Evolutionary conservation across 1,140 invertebrate species (phyloP).

Genomic region (Drosophila erecta): DNA sequence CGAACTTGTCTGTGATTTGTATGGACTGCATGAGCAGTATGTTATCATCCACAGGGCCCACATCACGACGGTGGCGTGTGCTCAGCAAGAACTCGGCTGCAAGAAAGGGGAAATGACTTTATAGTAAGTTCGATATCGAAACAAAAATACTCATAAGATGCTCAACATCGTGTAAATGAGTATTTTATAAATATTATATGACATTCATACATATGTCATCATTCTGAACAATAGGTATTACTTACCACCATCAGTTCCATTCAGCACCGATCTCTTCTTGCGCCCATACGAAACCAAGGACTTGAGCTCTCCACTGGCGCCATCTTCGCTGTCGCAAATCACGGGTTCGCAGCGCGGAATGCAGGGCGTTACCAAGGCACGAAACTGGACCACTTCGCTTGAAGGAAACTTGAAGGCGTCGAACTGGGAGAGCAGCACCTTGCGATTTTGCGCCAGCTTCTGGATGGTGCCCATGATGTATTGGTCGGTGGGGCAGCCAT

Average conservation of each 20-base stretch:
- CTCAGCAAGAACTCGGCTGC: constrained; percentile 77
- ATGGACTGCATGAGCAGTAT: constrained; percentile 95
- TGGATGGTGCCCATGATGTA: constrained; percentile 96
- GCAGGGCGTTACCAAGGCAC: constrained; percentile 96
- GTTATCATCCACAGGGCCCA: constrained; percentile 88
- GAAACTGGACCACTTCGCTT: constrained; percentile 97
- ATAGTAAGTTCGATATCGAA: background rate
- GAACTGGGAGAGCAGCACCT: constrained; percentile 93
- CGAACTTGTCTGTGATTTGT: constrained; percentile 96
- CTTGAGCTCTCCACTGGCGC: constrained; percentile 91
- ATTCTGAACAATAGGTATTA: background rate
- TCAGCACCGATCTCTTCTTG: constrained; percentile 83
- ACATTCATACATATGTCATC: too few species aligned
- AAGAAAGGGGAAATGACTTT: constrained; percentile 4
- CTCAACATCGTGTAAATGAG: background rate
- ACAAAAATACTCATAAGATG: background rate
- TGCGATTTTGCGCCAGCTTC: constrained; percentile 91
- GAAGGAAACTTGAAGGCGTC: constrained; percentile 99
- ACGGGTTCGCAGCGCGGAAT: constrained; percentile 96
- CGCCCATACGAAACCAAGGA: constrained; percentile 92
- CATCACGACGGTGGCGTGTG: constrained; percentile 73
- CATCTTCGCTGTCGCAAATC: constrained; percentile 92
- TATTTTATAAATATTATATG: too few species aligned
- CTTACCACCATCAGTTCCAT: constrained; percentile 76
- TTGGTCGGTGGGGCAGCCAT: constrained; percentile 96